Evolutionary conservation across 2,113 vertebrate genomes (phyloP), one percentile per base, ranked within the genome.

Genomic region (Ictalurus furcatus): DNA sequence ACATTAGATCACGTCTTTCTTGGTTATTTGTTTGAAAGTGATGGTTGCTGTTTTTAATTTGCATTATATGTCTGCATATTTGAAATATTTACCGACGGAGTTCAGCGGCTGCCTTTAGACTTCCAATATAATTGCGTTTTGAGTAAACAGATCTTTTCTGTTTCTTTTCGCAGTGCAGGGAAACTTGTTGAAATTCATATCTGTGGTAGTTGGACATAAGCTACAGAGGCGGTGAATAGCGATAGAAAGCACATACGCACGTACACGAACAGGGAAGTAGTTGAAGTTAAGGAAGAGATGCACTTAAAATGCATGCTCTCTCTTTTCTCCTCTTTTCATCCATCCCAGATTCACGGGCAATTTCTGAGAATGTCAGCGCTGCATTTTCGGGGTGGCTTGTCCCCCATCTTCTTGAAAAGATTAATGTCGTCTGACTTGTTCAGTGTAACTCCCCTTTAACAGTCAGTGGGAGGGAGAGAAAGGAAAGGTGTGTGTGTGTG

Each of bases 341-440:
- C 85, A 84, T 44, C 63, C 61, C 61, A 25, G 58, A 85, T 81
- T 84, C 84, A 52, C 63, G 73, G n/a, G 90, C 61, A 67, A 61
- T 25, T 67, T 25, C 83, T 58, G 67, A 40, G 40, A 78, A 34
- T 30, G 30, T 63, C 73, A 40, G 71, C n/a, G 59, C 74, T 58
- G 63, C 87, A 82, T 59, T 88, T 63, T 87, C 52, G 81, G 85
- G 84, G 83, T 89, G 85, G 61, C 74, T 67, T 69, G 69, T 61
- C 80, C 69, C 84, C 40, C 54, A 21, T 65, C 69, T 85, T 54
- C 90, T 13, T 71, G 48, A 79, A 84, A 89, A 92, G 94, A 95
- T 92, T 52, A 92, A 94, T 94, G 93, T 89, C 74, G 52, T 89
- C 63, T 69, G 87, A 85, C 79, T 48, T 82, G 90, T 87, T 84